A percentile compares a stretch with the other conserved stretches of the same genome.
Conservation (phyloP, 2,888 invertebrate species). For the Sphaerolaimus hirsutus region DNA sequence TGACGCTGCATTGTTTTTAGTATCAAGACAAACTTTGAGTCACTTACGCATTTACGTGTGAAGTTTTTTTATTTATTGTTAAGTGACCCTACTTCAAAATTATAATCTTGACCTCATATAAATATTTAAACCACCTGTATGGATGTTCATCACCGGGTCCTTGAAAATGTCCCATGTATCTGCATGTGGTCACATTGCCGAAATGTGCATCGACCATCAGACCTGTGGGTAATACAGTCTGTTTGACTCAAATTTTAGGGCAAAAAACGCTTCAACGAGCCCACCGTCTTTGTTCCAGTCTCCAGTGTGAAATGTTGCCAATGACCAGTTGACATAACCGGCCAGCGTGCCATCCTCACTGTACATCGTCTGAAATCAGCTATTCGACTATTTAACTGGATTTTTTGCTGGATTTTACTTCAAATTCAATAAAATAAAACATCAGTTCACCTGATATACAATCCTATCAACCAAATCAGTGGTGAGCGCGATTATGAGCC, state of each 20-base stretch:
- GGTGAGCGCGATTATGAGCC: constrained; percentile 82
- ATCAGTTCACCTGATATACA: constrained; percentile 57
- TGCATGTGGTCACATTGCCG: too few species aligned
- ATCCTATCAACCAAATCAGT: constrained; percentile 79
- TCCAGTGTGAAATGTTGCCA: not conserved
- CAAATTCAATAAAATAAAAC: too few species aligned
- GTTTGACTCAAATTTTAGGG: not conserved
- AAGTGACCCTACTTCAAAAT: not conserved
- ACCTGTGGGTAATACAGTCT: not conserved
- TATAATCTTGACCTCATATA: not conserved
- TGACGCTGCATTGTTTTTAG: not conserved
- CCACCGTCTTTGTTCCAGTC: not conserved
- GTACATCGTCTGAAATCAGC: too few species aligned
- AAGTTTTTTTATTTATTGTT: not conserved
- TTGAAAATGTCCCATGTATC: too few species aligned
- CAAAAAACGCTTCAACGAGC: not conserved
- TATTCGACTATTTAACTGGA: too few species aligned
- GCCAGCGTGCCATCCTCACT: not conserved
- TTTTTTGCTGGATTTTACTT: too few species aligned
- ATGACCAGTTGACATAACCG: constrained; percentile 1
- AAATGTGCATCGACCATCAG: not conserved
- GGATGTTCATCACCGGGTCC: too few species aligned
- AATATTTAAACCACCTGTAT: not conserved
- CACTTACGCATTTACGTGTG: not conserved
- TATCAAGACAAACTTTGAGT: too few species aligned